Conservation (phyloP, 2,113 vertebrate genomes). For the Calidris pygmaea region DNA sequence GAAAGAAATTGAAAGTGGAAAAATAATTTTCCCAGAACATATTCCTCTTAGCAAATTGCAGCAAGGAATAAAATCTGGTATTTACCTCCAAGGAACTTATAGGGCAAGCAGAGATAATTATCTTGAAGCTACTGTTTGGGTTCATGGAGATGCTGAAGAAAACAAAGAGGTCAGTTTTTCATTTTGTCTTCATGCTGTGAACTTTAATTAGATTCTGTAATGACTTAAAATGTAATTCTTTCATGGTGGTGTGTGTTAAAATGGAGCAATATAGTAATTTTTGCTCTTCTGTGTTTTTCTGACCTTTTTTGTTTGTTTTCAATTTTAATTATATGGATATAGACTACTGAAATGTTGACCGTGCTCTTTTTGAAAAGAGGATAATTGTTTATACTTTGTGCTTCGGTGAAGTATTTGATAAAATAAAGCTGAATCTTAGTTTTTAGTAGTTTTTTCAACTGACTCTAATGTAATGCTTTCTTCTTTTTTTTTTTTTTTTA, state of each 20-base stretch:
- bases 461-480: not conserved
- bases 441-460: not conserved
- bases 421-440: not conserved
- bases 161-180: constrained; percentile 83
- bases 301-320: not conserved
- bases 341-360: not conserved
- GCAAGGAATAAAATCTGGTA: constrained; percentile 89
- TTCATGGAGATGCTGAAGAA: constrained; percentile 87
- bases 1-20: constrained; percentile 88
- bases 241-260: fast-evolving
- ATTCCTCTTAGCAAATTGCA: constrained; percentile 92
- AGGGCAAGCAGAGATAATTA: constrained; percentile 95
- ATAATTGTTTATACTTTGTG: not conserved
- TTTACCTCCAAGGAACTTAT: constrained; percentile 91
- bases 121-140: constrained; percentile 93
- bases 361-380: not conserved
- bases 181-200: not conserved
- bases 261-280: not conserved
- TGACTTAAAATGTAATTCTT: not conserved
- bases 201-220: not conserved
- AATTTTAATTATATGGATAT: not conserved
- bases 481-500: not conserved
- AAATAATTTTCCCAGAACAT: constrained; percentile 91
- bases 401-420: not conserved
- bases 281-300: not conserved